Evolutionary conservation across 2,113 vertebrate genomes (phyloP).

Genomic region (Phainopepla nitens): DNA sequence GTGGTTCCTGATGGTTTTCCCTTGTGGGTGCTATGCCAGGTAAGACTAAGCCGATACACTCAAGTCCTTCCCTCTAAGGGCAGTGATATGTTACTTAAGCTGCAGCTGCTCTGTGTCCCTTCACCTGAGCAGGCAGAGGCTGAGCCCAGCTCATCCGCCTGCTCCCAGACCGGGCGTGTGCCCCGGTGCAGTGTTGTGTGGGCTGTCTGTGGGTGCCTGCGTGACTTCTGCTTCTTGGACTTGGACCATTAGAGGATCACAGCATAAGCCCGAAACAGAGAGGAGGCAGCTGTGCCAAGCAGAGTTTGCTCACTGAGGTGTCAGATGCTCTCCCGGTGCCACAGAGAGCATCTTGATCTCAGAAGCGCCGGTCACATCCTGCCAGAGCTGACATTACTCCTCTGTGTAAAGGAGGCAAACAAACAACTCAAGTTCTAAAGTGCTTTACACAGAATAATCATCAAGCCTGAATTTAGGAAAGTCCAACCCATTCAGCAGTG

Average conservation of each 20-base stretch:
- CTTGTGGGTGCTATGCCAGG: background rate
- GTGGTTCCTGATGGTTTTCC: background rate
- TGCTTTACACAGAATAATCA: background rate
- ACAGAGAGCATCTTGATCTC: background rate
- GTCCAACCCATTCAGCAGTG: background rate
- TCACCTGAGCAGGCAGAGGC: background rate
- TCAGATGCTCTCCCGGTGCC: background rate
- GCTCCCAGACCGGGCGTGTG: no score
- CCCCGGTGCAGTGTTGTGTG: background rate
- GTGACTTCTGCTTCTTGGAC: fast-evolving
- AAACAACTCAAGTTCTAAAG: background rate
- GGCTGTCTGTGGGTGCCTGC: fast-evolving
- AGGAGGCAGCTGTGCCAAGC: background rate
- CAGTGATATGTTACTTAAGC: background rate
- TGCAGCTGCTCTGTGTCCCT: background rate
- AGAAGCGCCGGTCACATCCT: background rate
- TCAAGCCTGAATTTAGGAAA: background rate
- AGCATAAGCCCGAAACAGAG: background rate
- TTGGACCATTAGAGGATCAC: background rate
- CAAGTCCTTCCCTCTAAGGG: fast-evolving
- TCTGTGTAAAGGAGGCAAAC: background rate
- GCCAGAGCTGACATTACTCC: background rate
- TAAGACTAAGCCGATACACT: background rate
- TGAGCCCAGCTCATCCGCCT: background rate
- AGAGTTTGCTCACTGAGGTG: background rate